Evolutionary conservation across 2,797 vertebrate genomes (phyloP), one percentile per base, ranked within the genome.

Genomic region (Tenualosa thibaudeaui): DNA sequence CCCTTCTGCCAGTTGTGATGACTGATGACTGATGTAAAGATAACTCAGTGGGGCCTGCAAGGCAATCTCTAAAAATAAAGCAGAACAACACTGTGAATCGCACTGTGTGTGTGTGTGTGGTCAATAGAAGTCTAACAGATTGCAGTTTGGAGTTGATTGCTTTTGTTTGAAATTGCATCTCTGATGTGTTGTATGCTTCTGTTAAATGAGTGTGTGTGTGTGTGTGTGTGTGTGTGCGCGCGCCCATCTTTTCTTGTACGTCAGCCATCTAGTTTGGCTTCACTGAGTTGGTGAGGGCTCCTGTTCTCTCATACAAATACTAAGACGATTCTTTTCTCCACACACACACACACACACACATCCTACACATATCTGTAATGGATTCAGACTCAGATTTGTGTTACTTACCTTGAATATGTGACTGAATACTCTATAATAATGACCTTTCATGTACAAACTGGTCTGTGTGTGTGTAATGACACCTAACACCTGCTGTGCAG

Each of bases 21-120:
- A 68, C 26, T 31, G 65, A 68, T 37, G 65, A 68, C 26, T 31
- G 65, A 68, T 68, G 31, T 37, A 37, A 68, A 68, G 65, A 68
- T 31, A 24, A 9, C 26, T 8, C 10, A 26, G 3, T 8, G 26
- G 24, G n/a, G 5, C 19, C 60, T 26, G 13, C 24, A 68, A 68
- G 65, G 24, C 65, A 65, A 65, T 31, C 62, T 65, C 62, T 68
- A 68, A 68, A 68, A 68, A 68, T 68, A 68, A 68, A 15, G 62
- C 37, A 81, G 2, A 50, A 81, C 10, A 81, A 26, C 15, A 43
- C 6, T n/a, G 15, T n/a, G 43, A n/a, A 31, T 31, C 31, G 1
- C 31, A 31, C 31, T 31, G 31, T 31, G 24, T 12, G 7, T 13
- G n/a, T 65, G 60, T 31, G 9, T 65, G 75, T 5, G 9, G 62